Conservation (phyloP, 1,140 invertebrate genomes). For the Oreohelix idahoensis region DNA sequence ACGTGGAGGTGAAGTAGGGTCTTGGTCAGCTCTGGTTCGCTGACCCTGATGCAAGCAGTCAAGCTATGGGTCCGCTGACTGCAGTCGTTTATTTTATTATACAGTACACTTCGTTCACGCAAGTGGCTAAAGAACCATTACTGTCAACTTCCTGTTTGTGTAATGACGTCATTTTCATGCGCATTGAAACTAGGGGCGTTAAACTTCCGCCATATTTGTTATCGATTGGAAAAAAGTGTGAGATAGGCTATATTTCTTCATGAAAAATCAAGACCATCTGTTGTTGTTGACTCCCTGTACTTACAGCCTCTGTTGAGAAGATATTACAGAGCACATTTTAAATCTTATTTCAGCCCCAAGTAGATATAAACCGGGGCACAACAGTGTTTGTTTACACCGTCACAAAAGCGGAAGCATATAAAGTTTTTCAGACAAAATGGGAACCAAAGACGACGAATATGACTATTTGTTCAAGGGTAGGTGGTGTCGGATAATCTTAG, state of each 20-base stretch:
- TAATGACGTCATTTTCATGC: conserved; percentile 52
- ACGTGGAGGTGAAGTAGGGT: too few relatives aligned
- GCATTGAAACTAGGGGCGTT: conserved; percentile 50
- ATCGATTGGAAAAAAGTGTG: neutral
- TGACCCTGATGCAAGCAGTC: too few relatives aligned
- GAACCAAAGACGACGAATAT: conserved; percentile 97
- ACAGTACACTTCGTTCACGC: too few relatives aligned
- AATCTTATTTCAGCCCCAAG: conserved; percentile 36
- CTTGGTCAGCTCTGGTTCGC: too few relatives aligned
- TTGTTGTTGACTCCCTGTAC: neutral
- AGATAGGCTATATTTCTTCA: neutral
- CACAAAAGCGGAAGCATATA: conserved; percentile 59
- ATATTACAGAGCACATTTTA: conserved; percentile 3
- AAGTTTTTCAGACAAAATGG: conserved; percentile 57
- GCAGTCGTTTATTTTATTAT: too few relatives aligned
- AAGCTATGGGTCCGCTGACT: too few relatives aligned
- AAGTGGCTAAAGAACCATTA: too few relatives aligned
- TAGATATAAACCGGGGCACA: conserved; percentile 22
- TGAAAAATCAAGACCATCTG: conserved; percentile 43
- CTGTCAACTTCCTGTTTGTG: conserved; percentile 27
- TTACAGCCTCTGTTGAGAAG: neutral
- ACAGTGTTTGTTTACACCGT: conserved; percentile 51
- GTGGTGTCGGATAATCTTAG: conserved; percentile 36
- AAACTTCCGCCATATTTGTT: conserved; percentile 50
- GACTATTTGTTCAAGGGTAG: conserved; percentile 99